Evolutionary conservation across 2,113 vertebrate species (phyloP).

Genomic region (Ammodytes dubius): DNA sequence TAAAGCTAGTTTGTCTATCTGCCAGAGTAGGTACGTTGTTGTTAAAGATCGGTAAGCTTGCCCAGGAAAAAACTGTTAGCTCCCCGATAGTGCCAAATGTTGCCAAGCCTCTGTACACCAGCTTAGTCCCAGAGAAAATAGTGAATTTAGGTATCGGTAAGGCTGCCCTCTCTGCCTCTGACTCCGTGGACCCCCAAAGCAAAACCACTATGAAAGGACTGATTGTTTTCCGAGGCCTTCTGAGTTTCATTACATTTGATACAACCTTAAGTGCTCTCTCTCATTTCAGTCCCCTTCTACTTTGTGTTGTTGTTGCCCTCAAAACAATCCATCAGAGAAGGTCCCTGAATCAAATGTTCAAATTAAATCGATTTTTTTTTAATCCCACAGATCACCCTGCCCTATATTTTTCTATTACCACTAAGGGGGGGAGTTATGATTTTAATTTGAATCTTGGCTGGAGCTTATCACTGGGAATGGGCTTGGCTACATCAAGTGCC

Average conservation of each 20-base stretch:
- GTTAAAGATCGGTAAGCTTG: neutral
- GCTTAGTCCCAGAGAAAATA: constrained; percentile 20
- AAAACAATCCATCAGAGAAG: constrained; percentile 41
- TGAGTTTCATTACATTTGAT: constrained; percentile 72
- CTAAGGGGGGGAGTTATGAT: constrained; percentile 16
- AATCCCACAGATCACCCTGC: constrained; percentile 32
- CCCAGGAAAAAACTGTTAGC: neutral
- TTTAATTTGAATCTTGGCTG: constrained; percentile 48
- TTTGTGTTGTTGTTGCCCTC: constrained; percentile 48
- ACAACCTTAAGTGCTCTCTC: constrained; percentile 42
- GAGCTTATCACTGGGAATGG: constrained; percentile 45
- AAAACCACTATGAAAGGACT: constrained; percentile 65
- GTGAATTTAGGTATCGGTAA: constrained; percentile 24
- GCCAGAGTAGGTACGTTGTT: neutral
- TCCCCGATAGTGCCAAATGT: neutral
- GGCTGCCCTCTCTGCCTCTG: constrained; percentile 16
- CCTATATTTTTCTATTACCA: constrained; percentile 11
- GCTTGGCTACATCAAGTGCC: constrained; percentile 13
- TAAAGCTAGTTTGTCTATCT: constrained; percentile 6
- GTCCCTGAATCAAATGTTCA: constrained; percentile 18
- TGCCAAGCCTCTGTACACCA: neutral
- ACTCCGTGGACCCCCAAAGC: constrained; percentile 31
- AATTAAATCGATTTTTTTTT: constrained; percentile 44
- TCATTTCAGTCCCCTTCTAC: constrained; percentile 54
- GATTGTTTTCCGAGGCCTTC: constrained; percentile 69